Evolutionary conservation across 2,113 vertebrate genomes (phyloP).

Genomic region (Equus quagga): DNA sequence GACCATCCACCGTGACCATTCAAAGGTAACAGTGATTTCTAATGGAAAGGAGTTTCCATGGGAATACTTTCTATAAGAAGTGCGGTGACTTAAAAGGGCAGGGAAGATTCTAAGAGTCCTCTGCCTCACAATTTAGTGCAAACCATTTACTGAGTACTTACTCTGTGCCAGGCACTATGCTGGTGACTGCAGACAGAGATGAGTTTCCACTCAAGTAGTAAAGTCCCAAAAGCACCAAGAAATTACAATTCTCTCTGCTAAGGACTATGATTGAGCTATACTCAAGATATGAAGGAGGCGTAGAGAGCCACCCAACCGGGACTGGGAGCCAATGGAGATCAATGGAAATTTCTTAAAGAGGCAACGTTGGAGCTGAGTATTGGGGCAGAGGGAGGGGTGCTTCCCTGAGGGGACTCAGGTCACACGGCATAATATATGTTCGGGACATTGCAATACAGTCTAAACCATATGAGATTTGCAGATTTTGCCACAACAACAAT

Average conservation of each 20-base stretch:
- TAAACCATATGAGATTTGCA: neutral
- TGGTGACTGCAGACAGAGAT: neutral
- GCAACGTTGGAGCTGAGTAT: neutral
- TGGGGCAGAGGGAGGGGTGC: neutral
- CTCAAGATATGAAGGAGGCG: neutral
- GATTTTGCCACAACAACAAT: neutral
- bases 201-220: neutral
- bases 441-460: neutral
- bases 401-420: neutral
- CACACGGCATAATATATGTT: too few relatives aligned
- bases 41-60: neutral
- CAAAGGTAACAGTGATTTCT: neutral
- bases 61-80: neutral
- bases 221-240: neutral
- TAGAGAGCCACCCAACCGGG: too few relatives aligned
- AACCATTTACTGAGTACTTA: neutral
- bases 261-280: neutral
- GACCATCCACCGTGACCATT: neutral
- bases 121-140: neutral
- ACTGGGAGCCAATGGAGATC: rapidly evolving
- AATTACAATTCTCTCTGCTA: neutral
- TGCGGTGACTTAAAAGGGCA: neutral
- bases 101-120: neutral
- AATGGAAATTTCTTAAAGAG: neutral
- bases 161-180: neutral